Percentiles rank a stretch among this genome's conserved stretches.
These are phyloP conservation scores for Cossypha heuglini DNA, from an alignment of 2,797 vertebrate genomes.

Conservation along the genomic window DNA sequence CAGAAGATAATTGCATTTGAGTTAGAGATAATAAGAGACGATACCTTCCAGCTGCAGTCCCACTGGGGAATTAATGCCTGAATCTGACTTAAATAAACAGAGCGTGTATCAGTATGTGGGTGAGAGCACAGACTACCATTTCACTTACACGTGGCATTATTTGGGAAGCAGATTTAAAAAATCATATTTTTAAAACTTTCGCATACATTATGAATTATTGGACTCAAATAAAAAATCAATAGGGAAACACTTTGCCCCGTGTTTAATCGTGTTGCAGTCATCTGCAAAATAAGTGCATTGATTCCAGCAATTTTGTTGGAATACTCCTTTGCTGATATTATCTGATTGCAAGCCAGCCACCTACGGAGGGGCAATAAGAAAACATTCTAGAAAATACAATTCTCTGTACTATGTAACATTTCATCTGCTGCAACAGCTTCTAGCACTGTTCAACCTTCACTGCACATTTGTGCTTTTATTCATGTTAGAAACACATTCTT, in stretches of 20 bases:
- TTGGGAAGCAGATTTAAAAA: not conserved
- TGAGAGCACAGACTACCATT: not conserved
- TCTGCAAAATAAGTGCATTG: not conserved
- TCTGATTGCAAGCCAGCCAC: not conserved
- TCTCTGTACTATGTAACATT: not conserved
- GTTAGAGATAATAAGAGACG: not conserved
- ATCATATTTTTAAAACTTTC: not conserved
- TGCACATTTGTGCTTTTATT: not conserved
- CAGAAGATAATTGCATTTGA: not conserved
- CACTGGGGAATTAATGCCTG: not conserved
- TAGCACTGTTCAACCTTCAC: not conserved
- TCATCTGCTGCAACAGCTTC: not conserved
- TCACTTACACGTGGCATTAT: not conserved
- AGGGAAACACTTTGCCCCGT: not conserved
- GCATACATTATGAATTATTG: not conserved
- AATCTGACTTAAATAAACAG: not conserved
- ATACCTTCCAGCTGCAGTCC: not conserved
- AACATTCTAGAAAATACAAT: not conserved
- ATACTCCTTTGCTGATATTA: not conserved
- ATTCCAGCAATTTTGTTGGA: not conserved
- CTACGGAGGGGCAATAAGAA: not conserved
- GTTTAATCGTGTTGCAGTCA: not conserved
- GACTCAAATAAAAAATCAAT: not conserved
- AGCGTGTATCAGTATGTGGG: not conserved
- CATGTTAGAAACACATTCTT: not conserved